Evolutionary conservation across 2,113 vertebrate species (phyloP).

Genomic region (Nipponia nippon): DNA sequence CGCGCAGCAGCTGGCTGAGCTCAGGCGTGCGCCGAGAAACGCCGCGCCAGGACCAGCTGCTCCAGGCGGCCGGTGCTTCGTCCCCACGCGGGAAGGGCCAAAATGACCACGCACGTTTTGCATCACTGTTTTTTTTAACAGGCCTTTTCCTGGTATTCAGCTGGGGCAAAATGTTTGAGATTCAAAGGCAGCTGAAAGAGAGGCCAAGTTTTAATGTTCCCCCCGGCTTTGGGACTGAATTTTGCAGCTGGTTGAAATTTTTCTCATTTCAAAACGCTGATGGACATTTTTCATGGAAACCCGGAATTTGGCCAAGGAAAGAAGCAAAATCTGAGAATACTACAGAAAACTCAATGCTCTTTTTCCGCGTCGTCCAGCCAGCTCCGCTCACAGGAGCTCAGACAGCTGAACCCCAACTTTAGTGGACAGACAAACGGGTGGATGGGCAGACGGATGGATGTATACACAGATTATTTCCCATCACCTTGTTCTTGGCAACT

Average conservation of each 20-base stretch:
- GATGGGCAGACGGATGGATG: neutral
- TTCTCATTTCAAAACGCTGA: neutral
- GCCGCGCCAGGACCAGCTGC: fast-evolving
- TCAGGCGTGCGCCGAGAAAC: fast-evolving
- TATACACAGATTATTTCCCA: neutral
- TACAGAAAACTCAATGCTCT: neutral
- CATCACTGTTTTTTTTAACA: neutral
- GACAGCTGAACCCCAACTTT: neutral
- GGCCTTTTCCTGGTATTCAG: neutral
- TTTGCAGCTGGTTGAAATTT: constrained; percentile 47
- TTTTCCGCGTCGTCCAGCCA: neutral
- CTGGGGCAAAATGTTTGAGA: neutral
- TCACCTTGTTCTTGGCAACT: neutral
- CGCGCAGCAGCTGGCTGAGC: neutral
- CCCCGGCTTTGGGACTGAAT: constrained; percentile 12
- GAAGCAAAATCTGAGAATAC: neutral
- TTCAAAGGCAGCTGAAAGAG: neutral
- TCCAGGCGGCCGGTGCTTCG: fast-evolving
- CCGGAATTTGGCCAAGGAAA: neutral
- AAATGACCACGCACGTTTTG: fast-evolving
- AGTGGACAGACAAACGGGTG: neutral
- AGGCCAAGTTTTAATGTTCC: neutral
- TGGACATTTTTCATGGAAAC: constrained; percentile 28
- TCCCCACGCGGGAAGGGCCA: neutral
- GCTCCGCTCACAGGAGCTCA: neutral